These are phyloP conservation scores for Drosophila kanekoi DNA, from an alignment of 2,888 invertebrate genomes.

Conservation along the genomic window DNA sequence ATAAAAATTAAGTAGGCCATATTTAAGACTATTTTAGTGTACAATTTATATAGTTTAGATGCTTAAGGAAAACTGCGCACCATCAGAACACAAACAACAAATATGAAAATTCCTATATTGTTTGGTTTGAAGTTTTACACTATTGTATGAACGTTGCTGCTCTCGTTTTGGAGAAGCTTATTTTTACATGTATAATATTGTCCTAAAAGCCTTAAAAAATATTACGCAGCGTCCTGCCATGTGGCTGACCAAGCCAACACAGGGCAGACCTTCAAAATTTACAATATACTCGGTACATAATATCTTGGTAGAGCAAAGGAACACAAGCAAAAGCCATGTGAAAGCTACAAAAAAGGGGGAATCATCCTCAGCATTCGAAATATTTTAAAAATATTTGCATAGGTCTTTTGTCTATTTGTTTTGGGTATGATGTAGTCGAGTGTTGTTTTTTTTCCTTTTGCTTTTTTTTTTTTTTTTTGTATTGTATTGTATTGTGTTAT, in stretches of 20 bases:
- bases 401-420: conserved; percentile 33
- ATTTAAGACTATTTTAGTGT: conserved; percentile 37
- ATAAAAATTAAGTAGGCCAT: conserved; percentile 53
- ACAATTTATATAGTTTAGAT: conserved; percentile 42
- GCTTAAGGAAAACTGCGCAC: conserved; percentile 41
- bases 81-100: conserved; percentile 33
- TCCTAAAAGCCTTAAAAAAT: conserved; percentile 75
- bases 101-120: conserved; percentile 19
- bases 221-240: conserved; percentile 47
- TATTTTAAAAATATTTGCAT: conserved; percentile 52
- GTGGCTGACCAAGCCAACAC: conserved; percentile 21
- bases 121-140: conserved; percentile 40
- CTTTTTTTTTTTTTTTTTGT: not conserved
- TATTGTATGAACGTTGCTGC: conserved; percentile 35
- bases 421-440: conserved; percentile 21
- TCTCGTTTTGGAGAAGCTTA: conserved; percentile 24
- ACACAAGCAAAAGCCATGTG: conserved; percentile 75
- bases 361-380: conserved; percentile 44
- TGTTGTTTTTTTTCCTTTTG: conserved; percentile 3
- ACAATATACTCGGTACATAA: conserved; percentile 52
- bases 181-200: conserved; percentile 67
- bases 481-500: conserved; percentile 10
- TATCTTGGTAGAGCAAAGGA: conserved; percentile 67
- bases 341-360: conserved; percentile 57
- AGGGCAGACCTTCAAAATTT: conserved; percentile 33